A percentile compares a stretch with the other conserved stretches of the same genome.
phyloP scores from a whole-genome alignment of 2,888 invertebrate species.

The Melangyna quadrimaculata region DNA sequence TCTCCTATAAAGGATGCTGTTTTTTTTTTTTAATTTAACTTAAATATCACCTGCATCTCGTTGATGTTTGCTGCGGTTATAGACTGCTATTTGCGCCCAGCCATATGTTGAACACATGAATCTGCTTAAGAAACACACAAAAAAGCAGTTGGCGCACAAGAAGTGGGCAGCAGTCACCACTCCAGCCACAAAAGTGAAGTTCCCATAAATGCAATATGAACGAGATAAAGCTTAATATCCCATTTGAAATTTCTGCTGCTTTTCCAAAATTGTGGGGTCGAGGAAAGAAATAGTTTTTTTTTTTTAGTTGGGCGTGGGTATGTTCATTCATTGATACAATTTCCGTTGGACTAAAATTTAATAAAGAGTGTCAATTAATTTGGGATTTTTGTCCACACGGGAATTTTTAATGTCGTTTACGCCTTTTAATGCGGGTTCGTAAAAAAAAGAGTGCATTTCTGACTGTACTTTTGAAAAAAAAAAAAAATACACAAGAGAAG shows the following conservation, averaged over 20 bases:
- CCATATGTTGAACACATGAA: conserved; percentile 47
- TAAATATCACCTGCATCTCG: conserved; percentile 23
- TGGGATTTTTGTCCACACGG: neutral
- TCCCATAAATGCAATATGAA: no score
- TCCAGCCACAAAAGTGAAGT: neutral
- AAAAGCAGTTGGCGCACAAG: neutral
- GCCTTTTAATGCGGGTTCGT: neutral
- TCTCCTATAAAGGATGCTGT: conserved; percentile 39
- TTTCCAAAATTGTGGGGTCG: conserved; percentile 10
- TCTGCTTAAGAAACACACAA: neutral
- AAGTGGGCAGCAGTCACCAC: conserved; percentile 30
- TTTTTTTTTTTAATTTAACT: conserved; percentile 13
- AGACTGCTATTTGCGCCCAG: conserved; percentile 9
- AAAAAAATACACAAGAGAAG: neutral
- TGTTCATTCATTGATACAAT: conserved; percentile 33
- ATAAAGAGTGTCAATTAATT: neutral
- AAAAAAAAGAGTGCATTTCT: neutral
- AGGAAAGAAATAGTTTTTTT: conserved; percentile 17
- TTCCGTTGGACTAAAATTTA: conserved; percentile 21
- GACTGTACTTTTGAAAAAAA: neutral
- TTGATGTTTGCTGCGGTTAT: neutral
- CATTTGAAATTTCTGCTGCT: conserved; percentile 11
- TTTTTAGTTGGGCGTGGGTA: conserved; percentile 39
- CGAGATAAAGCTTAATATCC: neutral
- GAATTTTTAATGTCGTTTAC: neutral